phyloP scores from a whole-genome alignment of 2,888 invertebrate genomes.

The Eretmocerus hayati region DNA sequence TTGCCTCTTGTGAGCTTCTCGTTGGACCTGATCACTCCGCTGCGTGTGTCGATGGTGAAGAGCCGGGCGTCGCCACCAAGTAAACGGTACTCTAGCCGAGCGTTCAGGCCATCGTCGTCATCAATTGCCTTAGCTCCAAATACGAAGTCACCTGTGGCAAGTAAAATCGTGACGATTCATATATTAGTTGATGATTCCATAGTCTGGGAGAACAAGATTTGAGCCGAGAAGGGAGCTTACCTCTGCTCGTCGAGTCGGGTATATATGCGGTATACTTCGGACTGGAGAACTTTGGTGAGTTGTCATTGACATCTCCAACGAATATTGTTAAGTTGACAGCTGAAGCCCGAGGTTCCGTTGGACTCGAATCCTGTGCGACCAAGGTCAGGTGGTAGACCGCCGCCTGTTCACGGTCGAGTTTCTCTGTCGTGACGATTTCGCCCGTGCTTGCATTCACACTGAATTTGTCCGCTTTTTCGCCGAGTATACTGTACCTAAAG shows the following conservation, averaged over 20 bases:
- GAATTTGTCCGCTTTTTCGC: conserved; percentile 76
- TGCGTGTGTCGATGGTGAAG: conserved; percentile 71
- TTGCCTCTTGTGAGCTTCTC: conserved; percentile 57
- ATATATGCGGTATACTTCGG: conserved; percentile 72
- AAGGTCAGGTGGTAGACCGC: conserved; percentile 72
- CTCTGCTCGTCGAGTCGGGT: conserved; percentile 70
- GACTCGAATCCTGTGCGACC: conserved; percentile 83
- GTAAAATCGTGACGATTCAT: not conserved
- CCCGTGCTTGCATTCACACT: conserved; percentile 73
- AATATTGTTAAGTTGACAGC: conserved; percentile 76
- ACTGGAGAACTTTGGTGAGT: conserved; percentile 70
- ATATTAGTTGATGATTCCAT: not conserved
- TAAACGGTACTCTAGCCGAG: conserved; percentile 71
- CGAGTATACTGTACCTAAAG: conserved; percentile 72
- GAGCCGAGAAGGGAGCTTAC: conserved; percentile 39
- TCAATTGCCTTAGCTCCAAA: conserved; percentile 85
- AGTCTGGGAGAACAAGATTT: too few relatives aligned
- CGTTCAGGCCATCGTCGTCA: conserved; percentile 73
- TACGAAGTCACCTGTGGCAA: conserved; percentile 62
- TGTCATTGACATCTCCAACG: conserved; percentile 79
- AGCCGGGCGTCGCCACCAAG: conserved; percentile 69
- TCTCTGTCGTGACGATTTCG: conserved; percentile 64
- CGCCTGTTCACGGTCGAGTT: conserved; percentile 74
- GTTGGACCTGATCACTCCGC: conserved; percentile 80
- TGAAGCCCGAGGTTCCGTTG: conserved; percentile 75